A percentile compares a stretch with the other conserved stretches of the same genome.
These are phyloP conservation scores for Forficula auricularia DNA, from an alignment of 1,140 invertebrate genomes.

Conservation along the genomic window DNA sequence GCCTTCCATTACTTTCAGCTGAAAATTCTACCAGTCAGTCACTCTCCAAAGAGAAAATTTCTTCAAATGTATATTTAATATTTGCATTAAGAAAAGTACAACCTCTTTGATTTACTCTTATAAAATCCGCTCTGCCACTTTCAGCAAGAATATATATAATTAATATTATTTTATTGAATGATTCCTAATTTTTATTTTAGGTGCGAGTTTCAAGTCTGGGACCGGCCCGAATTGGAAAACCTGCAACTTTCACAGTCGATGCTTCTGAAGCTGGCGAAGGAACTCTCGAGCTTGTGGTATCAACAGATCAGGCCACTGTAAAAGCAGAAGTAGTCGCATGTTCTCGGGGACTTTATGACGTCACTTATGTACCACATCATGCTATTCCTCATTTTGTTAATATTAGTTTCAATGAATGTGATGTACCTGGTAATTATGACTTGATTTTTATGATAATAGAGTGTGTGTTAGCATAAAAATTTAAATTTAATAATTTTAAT, in stretches of 20 bases:
- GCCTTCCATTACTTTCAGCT: too few species aligned
- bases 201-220: constrained; percentile 51
- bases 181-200: too few species aligned
- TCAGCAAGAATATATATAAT: too few species aligned
- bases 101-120: too few species aligned
- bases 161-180: too few species aligned
- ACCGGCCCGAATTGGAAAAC: constrained; percentile 48
- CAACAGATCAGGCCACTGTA: constrained; percentile 70
- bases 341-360: constrained; percentile 83
- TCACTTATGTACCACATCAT: constrained; percentile 87
- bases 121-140: too few species aligned
- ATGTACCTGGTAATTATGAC: constrained; percentile 45
- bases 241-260: constrained; percentile 82
- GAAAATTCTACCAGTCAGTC: too few species aligned
- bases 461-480: too few species aligned
- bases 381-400: constrained; percentile 81
- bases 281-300: constrained; percentile 84
- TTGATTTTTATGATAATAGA: not conserved
- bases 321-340: constrained; percentile 78
- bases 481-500: too few species aligned
- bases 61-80: too few species aligned
- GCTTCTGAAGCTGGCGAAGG: constrained; percentile 90
- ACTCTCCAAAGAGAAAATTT: too few species aligned
- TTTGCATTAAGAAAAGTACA: too few species aligned
- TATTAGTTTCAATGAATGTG: constrained; percentile 90